A percentile compares a stretch with the other conserved stretches of the same genome.
These are phyloP conservation scores for Lumbricus terrestris DNA, from an alignment of 2,888 invertebrate species.

Conservation along the genomic window DNA sequence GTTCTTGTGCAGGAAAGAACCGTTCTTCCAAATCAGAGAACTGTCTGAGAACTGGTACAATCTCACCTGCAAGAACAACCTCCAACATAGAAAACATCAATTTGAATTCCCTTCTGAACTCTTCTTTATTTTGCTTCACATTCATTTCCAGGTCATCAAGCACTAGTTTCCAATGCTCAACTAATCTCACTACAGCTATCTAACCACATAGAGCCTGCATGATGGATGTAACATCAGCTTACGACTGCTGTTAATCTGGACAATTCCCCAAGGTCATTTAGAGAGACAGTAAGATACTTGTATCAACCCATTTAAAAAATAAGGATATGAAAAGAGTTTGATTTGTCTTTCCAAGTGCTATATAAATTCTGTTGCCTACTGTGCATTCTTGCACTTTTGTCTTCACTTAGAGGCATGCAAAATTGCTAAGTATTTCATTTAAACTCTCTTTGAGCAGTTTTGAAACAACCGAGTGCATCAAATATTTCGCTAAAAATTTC, in stretches of 20 bases:
- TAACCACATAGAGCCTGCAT: background rate
- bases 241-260: background rate
- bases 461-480: too few relatives aligned
- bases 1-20: slow-evolving; percentile 56
- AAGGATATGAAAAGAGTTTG: background rate
- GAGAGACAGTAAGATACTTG: background rate
- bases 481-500: too few relatives aligned
- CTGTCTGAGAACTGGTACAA: slow-evolving; percentile 54
- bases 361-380: background rate
- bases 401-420: too few relatives aligned
- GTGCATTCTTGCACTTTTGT: too few relatives aligned
- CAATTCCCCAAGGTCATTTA: background rate
- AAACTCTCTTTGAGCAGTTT: too few relatives aligned
- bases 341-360: background rate
- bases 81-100: background rate
- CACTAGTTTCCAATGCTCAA: background rate
- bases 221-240: background rate
- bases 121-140: background rate
- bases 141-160: background rate
- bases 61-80: slow-evolving; percentile 45
- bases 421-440: too few relatives aligned
- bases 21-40: slow-evolving; percentile 56
- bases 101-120: too few relatives aligned
- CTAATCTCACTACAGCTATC: background rate
- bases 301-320: background rate